Evolutionary conservation across 2,888 invertebrate genomes (phyloP).

Genomic region (Suillia variegata): DNA sequence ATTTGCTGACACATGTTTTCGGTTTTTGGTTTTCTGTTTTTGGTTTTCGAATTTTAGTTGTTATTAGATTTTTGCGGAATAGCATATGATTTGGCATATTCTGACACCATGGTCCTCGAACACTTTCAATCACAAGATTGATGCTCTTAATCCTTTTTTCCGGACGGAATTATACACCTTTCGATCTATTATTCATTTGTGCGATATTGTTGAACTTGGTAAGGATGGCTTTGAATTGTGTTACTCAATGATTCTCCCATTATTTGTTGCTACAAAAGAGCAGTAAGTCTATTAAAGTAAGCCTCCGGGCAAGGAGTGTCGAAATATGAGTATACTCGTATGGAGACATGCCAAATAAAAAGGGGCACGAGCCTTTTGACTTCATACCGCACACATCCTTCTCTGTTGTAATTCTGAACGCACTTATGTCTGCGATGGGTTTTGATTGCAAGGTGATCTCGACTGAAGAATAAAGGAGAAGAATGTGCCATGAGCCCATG

Average conservation of each 20-base stretch:
- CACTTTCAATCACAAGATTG: not conserved
- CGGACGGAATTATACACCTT: not conserved
- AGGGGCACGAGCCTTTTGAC: slow-evolving; percentile 22
- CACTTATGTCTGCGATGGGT: not conserved
- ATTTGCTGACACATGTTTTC: slow-evolving; percentile 17
- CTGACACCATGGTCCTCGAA: not conserved
- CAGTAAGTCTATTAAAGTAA: slow-evolving; percentile 45
- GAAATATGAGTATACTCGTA: not conserved
- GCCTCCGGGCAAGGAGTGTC: slow-evolving; percentile 31
- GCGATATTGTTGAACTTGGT: not conserved
- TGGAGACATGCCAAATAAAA: not conserved
- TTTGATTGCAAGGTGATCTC: slow-evolving; percentile 5
- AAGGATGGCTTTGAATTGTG: not conserved
- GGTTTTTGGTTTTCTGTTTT: too few species aligned
- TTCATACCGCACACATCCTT: slow-evolving; percentile 4
- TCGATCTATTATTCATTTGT: not conserved
- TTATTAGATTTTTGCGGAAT: too few species aligned
- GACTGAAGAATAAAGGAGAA: not conserved
- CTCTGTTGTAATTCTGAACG: not conserved
- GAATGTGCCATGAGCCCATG: slow-evolving; percentile 5
- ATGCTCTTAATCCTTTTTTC: not conserved
- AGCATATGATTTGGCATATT: not conserved
- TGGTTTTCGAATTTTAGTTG: too few species aligned
- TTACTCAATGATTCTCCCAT: slow-evolving; percentile 4
- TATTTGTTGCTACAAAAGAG: slow-evolving; percentile 26